Base-by-base conservation (phyloP, 2,113 vertebrate genomes). In the Brachyistius frenatus region DNA sequence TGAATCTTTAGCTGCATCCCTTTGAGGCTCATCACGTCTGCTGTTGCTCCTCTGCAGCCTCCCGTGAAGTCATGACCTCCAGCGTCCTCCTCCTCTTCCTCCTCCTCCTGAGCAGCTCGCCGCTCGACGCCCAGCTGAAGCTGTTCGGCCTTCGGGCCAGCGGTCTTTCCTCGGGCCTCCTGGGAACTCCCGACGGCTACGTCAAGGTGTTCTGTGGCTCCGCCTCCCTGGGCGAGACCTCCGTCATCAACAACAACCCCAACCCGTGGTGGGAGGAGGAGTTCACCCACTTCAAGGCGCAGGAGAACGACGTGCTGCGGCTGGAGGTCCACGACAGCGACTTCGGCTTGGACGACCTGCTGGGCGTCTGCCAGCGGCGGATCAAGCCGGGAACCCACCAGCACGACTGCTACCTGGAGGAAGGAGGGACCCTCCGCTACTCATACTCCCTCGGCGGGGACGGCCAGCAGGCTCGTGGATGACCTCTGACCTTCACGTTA, bases 191-290 rank as follows among this genome's bases (percentile, higher is more conserved):
- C 1, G 89, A 90, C 4, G 84, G 70, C 14, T 90, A 87, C 13
- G 82, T 90, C 9, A 63, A 71, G 55, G 82, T 88, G 33, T 85
- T 57, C 67, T 73, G 63, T 5, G 70, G 70, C 14, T 1, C 62
- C 0, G 11, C 37, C 3, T 3, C 2, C 8, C 33, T 87, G 30
- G 89, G 86, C 1, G 5, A 76, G 7, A 90, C 89, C 0, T 53
- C 63, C 0, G 41, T 85, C 3, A 64, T 63, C 5, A 7, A 64
- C 1, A 5, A 90, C 58, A 32, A 65, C 10, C 2, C 2, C 0
- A 68, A 88, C 66, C 89, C 89, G 33, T 88, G 84, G 89, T 90
- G 89, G 89, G 32, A 56, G 6, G 84, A 90, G 66, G 73, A 87
- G 33, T 90, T 87, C 54, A 2, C 1, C 7, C 9, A 81, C 74